These are phyloP conservation scores for Agonopterix subpropinquella DNA, from an alignment of 2,888 invertebrate species.

Conservation along the genomic window DNA sequence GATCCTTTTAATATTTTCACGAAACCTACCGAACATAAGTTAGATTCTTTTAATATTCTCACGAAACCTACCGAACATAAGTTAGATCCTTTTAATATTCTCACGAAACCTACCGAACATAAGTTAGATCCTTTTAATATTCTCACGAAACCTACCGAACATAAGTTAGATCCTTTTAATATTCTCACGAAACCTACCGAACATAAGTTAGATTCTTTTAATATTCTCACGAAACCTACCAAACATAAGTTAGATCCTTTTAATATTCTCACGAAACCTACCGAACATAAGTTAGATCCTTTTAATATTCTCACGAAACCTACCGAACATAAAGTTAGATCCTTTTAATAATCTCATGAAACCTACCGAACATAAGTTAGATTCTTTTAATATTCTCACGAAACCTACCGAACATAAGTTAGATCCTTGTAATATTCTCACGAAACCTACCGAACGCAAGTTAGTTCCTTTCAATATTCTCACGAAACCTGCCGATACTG, in stretches of 20 bases:
- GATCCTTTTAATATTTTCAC: too few species aligned
- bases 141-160: conserved; percentile 95
- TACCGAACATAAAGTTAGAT: too few species aligned
- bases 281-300: conserved; percentile 12
- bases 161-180: neutral
- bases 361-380: conserved; percentile 78
- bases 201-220: too few species aligned
- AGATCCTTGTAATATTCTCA: neutral
- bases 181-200: neutral
- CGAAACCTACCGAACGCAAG: neutral
- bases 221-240: conserved; percentile 90
- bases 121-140: too few species aligned
- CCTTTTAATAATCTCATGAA: conserved; percentile 87
- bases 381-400: too few species aligned
- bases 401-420: conserved; percentile 85
- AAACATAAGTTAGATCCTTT: too few species aligned
- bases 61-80: neutral
- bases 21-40: conserved; percentile 85
- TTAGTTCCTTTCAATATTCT: too few species aligned
- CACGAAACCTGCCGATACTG: conserved; percentile 92
- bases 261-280: conserved; percentile 99
- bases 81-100: too few species aligned
- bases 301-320: neutral
- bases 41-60: neutral
- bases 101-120: conserved; percentile 88